These are phyloP conservation scores for Anhinga rufa DNA, from an alignment of 2,113 vertebrate genomes.

Conservation along the genomic window DNA sequence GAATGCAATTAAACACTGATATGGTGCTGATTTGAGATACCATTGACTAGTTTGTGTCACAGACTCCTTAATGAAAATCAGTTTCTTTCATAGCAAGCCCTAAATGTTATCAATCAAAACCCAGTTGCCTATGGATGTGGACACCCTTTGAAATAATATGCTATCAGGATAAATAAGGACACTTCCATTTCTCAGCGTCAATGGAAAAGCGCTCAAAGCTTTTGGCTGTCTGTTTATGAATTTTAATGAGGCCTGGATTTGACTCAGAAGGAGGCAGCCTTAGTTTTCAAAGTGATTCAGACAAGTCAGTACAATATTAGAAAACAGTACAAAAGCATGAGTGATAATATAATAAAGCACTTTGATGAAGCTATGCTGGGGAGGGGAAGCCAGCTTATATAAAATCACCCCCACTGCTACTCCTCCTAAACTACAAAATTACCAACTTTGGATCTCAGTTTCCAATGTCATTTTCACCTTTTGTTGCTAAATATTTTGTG, in stretches of 20 bases:
- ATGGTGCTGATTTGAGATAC: not conserved
- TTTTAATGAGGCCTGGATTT: constrained; percentile 56
- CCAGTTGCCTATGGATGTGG: not conserved
- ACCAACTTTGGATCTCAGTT: not conserved
- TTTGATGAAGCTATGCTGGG: constrained; percentile 35
- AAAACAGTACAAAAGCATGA: constrained; percentile 38
- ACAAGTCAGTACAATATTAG: constrained; percentile 54
- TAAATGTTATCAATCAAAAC: constrained; percentile 39
- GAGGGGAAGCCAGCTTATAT: not conserved
- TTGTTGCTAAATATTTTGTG: not conserved
- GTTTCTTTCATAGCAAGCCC: not conserved
- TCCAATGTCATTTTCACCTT: constrained; percentile 17
- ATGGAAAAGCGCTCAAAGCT: constrained; percentile 28
- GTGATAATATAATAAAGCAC: constrained; percentile 17
- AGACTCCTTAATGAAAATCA: not conserved
- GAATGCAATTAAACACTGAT: not conserved
- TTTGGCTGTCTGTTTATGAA: constrained; percentile 44
- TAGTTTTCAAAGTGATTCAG: constrained; percentile 55
- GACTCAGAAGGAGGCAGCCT: constrained; percentile 41
- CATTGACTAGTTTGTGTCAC: not conserved
- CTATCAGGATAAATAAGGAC: constrained; percentile 11
- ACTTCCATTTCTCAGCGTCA: constrained; percentile 2
- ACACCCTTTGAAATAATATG: constrained; percentile 22
- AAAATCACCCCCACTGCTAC: not conserved
- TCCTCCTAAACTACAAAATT: constrained; percentile 15